Base-by-base conservation (phyloP, 2,797 vertebrate species). In the Melanotaenia maccullochi region DNA sequence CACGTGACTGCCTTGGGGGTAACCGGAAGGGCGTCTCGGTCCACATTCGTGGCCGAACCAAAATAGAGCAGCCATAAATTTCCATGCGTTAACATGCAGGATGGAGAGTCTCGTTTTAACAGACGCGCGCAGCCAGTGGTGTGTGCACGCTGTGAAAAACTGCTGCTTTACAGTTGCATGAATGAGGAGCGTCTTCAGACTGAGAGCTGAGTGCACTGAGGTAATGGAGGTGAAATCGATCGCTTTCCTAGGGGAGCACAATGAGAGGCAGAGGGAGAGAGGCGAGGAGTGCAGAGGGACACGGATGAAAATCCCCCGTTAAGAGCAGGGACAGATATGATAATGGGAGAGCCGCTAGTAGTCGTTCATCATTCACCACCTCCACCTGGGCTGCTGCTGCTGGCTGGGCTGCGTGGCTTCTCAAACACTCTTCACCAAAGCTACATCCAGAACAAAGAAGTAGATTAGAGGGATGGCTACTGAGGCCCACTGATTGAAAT, bases 291-390 rank as follows among this genome's bases (percentile, higher is more conserved):
- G 82, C 76, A 76, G 87, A 85, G 86, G 86, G 85, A 90, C 90
- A 90, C 73, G 82, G 87, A 90, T 88, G 91, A 94, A 91, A 94
- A 93, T 91, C 67, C 88, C 59, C 86, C 85, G 91, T 93, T 94
- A 94, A 94, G 91, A 93, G 92, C 89, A 76, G 73, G 81, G 90
- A 92, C 93, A 92, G 88, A 90, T 90, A 94, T 92, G 93, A 93
- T 94, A 94, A 95, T 94, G 90, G 86, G 87, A 71, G 79, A 88
- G 87, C 64, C 55, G 80, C 78, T 75, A 62, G 80, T 89, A 84
- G 92, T 88, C 90, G 74, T 88, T 83, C 87, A 92, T 91, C 91
- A 89, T 89, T 91, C 90, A 92, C 22, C 91, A 91, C 91, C 89
- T 92, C 78, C 78, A 89, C 87, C 88, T 91, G 87, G 20, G 70